These are phyloP conservation scores for Nasonovia ribisnigri DNA, from an alignment of 2,888 invertebrate species.

Conservation along the genomic window DNA sequence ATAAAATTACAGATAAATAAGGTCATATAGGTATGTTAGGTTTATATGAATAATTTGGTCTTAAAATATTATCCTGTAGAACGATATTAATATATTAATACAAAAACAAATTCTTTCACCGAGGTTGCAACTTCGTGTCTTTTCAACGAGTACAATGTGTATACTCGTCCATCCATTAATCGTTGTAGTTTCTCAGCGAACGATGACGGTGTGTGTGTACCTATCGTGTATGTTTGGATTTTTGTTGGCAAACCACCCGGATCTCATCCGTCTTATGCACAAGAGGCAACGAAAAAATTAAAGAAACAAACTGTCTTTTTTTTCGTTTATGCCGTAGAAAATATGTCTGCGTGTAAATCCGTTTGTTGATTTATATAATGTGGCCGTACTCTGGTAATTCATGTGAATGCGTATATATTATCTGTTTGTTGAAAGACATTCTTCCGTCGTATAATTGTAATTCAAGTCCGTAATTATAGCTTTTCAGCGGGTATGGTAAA, in stretches of 20 bases:
- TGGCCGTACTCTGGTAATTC: not conserved
- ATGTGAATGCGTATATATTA: not conserved
- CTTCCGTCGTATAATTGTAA: not conserved
- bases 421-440: not conserved
- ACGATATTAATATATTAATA: not conserved
- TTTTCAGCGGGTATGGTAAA: not conserved
- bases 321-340: not conserved
- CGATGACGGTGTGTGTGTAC: not conserved
- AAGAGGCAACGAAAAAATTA: not conserved
- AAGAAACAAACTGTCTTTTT: constrained; percentile 13
- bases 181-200: constrained; percentile 11
- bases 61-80: not conserved
- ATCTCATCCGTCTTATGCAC: constrained; percentile 16
- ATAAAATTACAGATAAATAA: not conserved
- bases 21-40: not conserved
- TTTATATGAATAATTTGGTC: not conserved
- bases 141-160: not conserved
- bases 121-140: not conserved
- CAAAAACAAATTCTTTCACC: not conserved
- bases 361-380: constrained; percentile 26
- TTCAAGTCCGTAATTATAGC: not conserved
- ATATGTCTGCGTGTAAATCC: constrained; percentile 30
- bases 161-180: constrained; percentile 28
- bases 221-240: not conserved
- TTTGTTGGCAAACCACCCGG: constrained; percentile 40